A percentile compares a stretch with the other conserved stretches of the same genome.
Evolutionary conservation across 2,888 invertebrate species (phyloP).

Genomic region (Thelaira solivaga): DNA sequence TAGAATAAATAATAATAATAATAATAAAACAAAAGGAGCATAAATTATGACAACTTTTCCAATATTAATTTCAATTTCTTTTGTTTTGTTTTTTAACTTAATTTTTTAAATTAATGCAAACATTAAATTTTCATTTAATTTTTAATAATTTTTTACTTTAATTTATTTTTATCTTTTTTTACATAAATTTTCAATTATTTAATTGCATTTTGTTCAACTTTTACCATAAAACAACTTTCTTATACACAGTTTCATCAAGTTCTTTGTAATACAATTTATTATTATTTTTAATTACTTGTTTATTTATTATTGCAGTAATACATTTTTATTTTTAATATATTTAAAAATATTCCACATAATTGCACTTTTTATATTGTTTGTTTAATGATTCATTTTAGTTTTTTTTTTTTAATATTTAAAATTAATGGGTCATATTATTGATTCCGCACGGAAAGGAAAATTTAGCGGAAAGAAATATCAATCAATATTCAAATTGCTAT

Average conservation of each 20-base stretch:
- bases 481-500: too few relatives aligned
- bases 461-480: too few relatives aligned
- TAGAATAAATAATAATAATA: background rate
- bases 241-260: constrained; percentile 65
- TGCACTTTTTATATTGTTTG: constrained; percentile 79
- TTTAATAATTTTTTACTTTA: constrained; percentile 40
- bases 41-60: constrained; percentile 38
- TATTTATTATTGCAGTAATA: constrained; percentile 54
- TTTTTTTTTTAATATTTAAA: constrained; percentile 65
- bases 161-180: constrained; percentile 44
- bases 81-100: background rate
- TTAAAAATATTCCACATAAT: constrained; percentile 78
- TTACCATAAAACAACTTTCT: constrained; percentile 65
- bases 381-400: constrained; percentile 65
- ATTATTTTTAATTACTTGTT: constrained; percentile 58
- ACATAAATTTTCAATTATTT: constrained; percentile 28
- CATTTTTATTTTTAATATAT: constrained; percentile 53
- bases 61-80: constrained; percentile 15
- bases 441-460: too few relatives aligned
- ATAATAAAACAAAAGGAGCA: background rate
- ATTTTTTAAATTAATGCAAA: constrained; percentile 50
- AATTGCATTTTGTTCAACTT: constrained; percentile 60
- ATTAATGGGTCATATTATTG: too few relatives aligned
- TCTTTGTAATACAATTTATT: constrained; percentile 63
- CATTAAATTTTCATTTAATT: constrained; percentile 36